Conservation (phyloP, 1,140 invertebrate genomes). For the Drosophila sturtevanti region DNA sequence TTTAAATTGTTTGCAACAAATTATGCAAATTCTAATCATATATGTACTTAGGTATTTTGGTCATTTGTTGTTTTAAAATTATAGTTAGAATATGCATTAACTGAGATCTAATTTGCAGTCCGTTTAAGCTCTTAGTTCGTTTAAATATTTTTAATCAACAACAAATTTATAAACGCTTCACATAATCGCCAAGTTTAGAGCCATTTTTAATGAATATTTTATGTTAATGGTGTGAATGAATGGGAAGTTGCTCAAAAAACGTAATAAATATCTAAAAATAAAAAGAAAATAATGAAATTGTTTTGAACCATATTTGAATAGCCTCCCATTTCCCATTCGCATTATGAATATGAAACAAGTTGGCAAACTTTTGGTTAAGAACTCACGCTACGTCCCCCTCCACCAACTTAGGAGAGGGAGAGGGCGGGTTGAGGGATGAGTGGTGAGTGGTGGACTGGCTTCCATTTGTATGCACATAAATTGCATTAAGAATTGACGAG, state of each 20-base stretch:
- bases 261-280: neutral
- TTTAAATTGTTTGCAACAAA: neutral
- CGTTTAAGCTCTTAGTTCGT: neutral
- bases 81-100: conserved; percentile 1
- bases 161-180: neutral
- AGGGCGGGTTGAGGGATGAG: too few relatives aligned
- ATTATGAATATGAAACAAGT: conserved; percentile 34
- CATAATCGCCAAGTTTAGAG: conserved; percentile 9
- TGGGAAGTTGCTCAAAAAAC: neutral
- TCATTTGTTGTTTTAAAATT: neutral
- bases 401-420: neutral
- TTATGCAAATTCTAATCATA: neutral
- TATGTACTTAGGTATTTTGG: neutral
- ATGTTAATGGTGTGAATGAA: neutral
- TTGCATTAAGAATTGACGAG: conserved; percentile 50
- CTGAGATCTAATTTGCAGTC: neutral
- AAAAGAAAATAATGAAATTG: conserved; percentile 1
- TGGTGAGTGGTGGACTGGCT: neutral
- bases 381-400: too few relatives aligned
- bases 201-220: conserved; percentile 9
- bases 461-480: conserved; percentile 58
- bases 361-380: conserved; percentile 10
- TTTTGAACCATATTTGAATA: conserved; percentile 33
- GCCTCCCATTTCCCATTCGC: neutral
- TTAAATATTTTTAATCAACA: conserved; percentile 1